A percentile compares a stretch with the other conserved stretches of the same genome.
phyloP scores from a whole-genome alignment of 2,888 invertebrate species.

The Deilephila elpenor region DNA sequence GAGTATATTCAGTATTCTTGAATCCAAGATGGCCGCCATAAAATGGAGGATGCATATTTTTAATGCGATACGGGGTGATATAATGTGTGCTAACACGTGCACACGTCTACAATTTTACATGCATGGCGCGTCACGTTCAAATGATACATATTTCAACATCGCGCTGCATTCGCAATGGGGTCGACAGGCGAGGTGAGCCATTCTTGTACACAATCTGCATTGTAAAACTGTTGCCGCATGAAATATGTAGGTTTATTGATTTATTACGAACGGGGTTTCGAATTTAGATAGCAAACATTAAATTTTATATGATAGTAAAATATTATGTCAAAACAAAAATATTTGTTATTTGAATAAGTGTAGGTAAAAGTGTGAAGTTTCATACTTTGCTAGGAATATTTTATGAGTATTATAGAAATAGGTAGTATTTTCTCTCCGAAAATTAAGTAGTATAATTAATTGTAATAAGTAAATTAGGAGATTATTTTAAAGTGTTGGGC shows the following conservation, averaged over 20 bases:
- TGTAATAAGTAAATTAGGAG: too few species aligned
- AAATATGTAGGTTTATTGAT: slow-evolving; percentile 10
- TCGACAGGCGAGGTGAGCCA: neutral
- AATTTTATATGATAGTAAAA: slow-evolving; percentile 11
- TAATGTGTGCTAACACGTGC: neutral
- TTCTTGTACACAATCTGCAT: slow-evolving; percentile 9
- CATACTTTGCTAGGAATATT: too few species aligned
- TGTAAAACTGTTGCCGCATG: slow-evolving; percentile 13
- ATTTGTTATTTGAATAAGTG: neutral
- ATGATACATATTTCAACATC: slow-evolving; percentile 30
- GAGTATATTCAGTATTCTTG: too few species aligned
- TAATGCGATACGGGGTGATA: neutral
- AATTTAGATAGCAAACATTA: neutral
- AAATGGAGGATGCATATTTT: neutral
- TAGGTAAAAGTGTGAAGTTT: too few species aligned
- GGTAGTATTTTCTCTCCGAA: too few species aligned
- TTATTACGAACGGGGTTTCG: slow-evolving; percentile 13
- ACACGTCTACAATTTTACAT: slow-evolving; percentile 11
- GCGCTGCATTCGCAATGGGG: neutral
- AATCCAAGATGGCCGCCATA: too few species aligned
- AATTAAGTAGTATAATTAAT: too few species aligned
- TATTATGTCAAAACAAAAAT: slow-evolving; percentile 4
- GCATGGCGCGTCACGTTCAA: slow-evolving; percentile 23
- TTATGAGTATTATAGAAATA: too few species aligned
- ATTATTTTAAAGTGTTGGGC: too few species aligned